These are phyloP conservation scores for Dryomyza anilis DNA, from an alignment of 2,888 invertebrate species.

Conservation along the genomic window DNA sequence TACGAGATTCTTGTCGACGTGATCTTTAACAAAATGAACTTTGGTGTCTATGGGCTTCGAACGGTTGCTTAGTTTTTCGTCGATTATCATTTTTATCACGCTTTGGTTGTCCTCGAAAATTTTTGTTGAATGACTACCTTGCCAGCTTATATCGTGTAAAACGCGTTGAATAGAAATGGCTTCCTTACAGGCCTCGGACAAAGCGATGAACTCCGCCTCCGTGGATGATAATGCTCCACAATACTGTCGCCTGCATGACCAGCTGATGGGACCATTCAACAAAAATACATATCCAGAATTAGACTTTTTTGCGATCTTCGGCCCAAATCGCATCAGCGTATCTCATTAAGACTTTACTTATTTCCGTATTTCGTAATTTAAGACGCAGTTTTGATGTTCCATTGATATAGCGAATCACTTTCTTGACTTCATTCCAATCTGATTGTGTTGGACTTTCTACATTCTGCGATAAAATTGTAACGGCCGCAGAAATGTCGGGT, in stretches of 20 bases:
- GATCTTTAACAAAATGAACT: neutral
- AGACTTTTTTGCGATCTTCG: neutral
- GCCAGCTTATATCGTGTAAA: neutral
- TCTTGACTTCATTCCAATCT: conserved; percentile 45
- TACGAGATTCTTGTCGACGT: neutral
- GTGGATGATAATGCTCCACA: conserved; percentile 23
- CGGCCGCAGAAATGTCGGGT: conserved; percentile 1
- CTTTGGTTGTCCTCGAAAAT: conserved; percentile 24
- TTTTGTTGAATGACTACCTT: neutral
- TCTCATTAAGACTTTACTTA: too few species aligned
- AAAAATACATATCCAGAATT: neutral
- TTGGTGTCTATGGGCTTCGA: conserved; percentile 5
- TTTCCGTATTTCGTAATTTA: neutral
- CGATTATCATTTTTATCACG: conserved; percentile 15
- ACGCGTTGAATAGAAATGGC: conserved; percentile 15
- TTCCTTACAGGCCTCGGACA: conserved; percentile 21
- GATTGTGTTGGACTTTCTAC: conserved; percentile 34
- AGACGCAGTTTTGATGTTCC: conserved; percentile 21
- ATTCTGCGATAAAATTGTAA: conserved; percentile 38
- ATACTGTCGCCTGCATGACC: conserved; percentile 12
- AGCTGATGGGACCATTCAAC: conserved; percentile 1
- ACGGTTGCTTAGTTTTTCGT: conserved; percentile 3
- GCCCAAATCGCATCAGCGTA: conserved; percentile 48
- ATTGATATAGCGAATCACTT: conserved; percentile 41
- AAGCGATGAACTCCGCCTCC: conserved; percentile 22